Base-by-base conservation (phyloP, 2,888 invertebrate genomes). In the Marronus borbonicus region DNA sequence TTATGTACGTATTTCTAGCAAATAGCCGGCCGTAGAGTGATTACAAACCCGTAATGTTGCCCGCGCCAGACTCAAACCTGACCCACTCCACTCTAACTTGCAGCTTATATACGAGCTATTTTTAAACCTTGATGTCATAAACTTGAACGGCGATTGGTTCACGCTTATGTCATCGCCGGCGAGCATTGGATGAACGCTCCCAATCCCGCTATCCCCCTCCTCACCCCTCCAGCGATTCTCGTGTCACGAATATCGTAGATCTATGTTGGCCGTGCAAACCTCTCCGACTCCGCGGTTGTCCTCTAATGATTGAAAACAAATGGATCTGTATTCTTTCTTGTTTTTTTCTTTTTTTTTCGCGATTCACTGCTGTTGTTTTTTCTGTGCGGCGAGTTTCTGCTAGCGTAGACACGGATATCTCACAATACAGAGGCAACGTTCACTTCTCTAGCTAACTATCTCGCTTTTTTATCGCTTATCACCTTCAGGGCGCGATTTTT, bases 31-130 rank as follows among this genome's bases (percentile, higher is more conserved):
- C 81, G 83, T 20, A 58, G 84, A 44, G 8, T 12, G 44, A 44
- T 5, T 44, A 44, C 44, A 44, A 85, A 85, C 85, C 85, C 86
- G 85, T 12, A 83, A 83, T 84, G 85, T 83, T 84, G 85, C 84
- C 85, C 84, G 84, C 84, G 86, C 86, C 85, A 85, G 86, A 87
- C 87, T 87, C 87, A 86, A 87, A 86, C 86, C 85, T 85, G 83
- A 85, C 84, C 85, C 85, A 85, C 86, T 84, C 86, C 85, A 85
- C 84, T 85, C 84, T 84, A 85, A 85, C 84, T 84, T 83, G 84
- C 85, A 84, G 84, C 81, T 86, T 86, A 86, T 86, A 86, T 86
- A 85, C 83, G 83, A 78, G 84, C 85, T 86, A 86, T 86, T 87
- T 87, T 87, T 87, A 87, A 85, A 83, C 80, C 83, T 82, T 87